phyloP scores from a whole-genome alignment of 2,113 vertebrate genomes.

The Polyodon spathula region DNA sequence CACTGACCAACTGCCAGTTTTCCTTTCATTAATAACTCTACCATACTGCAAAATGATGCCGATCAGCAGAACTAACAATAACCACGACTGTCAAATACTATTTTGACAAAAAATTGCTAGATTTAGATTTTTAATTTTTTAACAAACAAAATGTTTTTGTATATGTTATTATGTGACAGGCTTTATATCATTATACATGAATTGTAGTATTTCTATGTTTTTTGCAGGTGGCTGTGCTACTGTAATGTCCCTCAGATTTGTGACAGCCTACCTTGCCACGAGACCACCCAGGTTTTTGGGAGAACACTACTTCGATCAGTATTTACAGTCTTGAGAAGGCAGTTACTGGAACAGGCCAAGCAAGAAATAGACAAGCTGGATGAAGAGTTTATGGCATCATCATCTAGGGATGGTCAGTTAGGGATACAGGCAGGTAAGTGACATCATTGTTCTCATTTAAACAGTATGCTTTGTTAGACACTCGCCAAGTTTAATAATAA shows the following conservation, averaged over 20 bases:
- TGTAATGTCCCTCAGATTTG: slow-evolving; percentile 98
- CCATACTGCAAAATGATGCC: no score
- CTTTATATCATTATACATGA: no score
- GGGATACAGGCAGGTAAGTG: slow-evolving; percentile 73
- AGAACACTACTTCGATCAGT: slow-evolving; percentile 85
- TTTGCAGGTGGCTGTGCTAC: slow-evolving; percentile 87
- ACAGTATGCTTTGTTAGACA: no score
- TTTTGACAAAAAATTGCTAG: no score
- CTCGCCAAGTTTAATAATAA: no score
- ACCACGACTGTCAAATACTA: no score
- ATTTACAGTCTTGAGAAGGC: slow-evolving; percentile 92
- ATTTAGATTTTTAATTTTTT: no score
- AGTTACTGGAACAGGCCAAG: slow-evolving; percentile 87
- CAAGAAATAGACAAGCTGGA: slow-evolving; percentile 98
- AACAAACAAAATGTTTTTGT: no score
- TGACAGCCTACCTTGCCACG: slow-evolving; percentile 90
- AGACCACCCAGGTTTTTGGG: slow-evolving; percentile 94
- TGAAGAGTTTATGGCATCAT: slow-evolving; percentile 76
- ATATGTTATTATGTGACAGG: no score
- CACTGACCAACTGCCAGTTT: no score
- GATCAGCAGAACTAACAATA: no score
- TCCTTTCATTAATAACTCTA: no score
- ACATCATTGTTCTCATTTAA: not conserved
- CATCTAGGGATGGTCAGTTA: slow-evolving; percentile 66
- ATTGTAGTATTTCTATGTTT: not conserved